A percentile compares a stretch with the other conserved stretches of the same genome.
Evolutionary conservation across 2,888 invertebrate species (phyloP).

Genomic region (Rhorus exstirpatorius): DNA sequence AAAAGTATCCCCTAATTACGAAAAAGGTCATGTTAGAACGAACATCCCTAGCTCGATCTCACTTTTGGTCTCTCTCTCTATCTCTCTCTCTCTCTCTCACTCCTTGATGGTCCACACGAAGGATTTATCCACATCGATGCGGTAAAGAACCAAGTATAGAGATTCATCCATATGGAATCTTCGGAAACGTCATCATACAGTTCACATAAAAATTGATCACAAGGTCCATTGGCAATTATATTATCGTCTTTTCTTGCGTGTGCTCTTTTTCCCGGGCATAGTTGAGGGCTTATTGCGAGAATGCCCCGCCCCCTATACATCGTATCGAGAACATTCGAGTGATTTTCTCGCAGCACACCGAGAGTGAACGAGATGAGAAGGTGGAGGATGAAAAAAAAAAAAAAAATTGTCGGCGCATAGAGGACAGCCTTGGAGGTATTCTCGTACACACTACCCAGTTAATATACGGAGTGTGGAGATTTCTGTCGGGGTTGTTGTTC

Average conservation of each 20-base stretch:
- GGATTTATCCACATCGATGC: constrained; percentile 48
- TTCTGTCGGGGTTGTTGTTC: constrained; percentile 55
- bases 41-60: too few species aligned
- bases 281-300: constrained; percentile 25
- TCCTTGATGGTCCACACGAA: background rate
- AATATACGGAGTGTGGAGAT: constrained; percentile 27
- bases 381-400: constrained; percentile 41
- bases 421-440: constrained; percentile 73
- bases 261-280: constrained; percentile 13
- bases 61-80: background rate
- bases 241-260: constrained; percentile 21
- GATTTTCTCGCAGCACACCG: constrained; percentile 5
- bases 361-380: constrained; percentile 15
- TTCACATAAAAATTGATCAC: constrained; percentile 46
- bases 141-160: constrained; percentile 7
- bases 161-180: constrained; percentile 36
- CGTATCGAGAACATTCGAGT: constrained; percentile 18
- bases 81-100: background rate
- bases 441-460: constrained; percentile 58
- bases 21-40: too few species aligned
- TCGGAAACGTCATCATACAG: constrained; percentile 18
- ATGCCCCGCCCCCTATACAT: constrained; percentile 24
- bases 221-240: constrained; percentile 51
- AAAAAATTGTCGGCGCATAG: constrained; percentile 45
- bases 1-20: too few species aligned